Conservation (phyloP, 2,797 vertebrate species). For the Enoplosus armatus region DNA sequence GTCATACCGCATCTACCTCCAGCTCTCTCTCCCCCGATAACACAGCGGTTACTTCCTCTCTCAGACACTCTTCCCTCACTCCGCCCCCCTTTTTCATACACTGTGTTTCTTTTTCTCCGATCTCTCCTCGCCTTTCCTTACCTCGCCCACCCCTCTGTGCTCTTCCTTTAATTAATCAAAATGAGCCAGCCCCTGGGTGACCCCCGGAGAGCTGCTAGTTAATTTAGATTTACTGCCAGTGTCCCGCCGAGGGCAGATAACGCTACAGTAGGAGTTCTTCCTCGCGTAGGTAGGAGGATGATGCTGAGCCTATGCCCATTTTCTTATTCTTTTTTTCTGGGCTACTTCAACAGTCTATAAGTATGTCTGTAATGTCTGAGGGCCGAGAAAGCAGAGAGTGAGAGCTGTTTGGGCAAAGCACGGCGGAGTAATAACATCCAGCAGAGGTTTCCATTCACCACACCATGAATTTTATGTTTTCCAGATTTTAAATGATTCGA, state of each 20-base stretch:
- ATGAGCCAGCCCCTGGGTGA: slow-evolving; percentile 78
- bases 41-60: slow-evolving; percentile 59
- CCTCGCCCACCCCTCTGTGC: slow-evolving; percentile 22
- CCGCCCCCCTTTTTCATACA: slow-evolving; percentile 5
- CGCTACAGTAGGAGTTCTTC: slow-evolving; percentile 77
- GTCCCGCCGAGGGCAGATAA: slow-evolving; percentile 79
- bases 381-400: background rate
- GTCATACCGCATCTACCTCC: slow-evolving; percentile 76
- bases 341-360: slow-evolving; percentile 2
- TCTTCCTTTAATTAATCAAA: slow-evolving; percentile 85
- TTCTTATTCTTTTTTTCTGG: slow-evolving; percentile 21
- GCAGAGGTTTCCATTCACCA: background rate
- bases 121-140: slow-evolving; percentile 23
- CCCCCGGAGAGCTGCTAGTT: slow-evolving; percentile 85
- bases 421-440: background rate
- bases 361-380: no score
- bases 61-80: slow-evolving; percentile 37
- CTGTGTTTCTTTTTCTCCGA: slow-evolving; percentile 26
- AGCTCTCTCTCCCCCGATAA: slow-evolving; percentile 83
- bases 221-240: slow-evolving; percentile 87
- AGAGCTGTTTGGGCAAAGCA: background rate
- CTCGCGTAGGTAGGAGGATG: slow-evolving; percentile 66
- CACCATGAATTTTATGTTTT: no score
- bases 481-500: background rate
- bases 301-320: slow-evolving; percentile 26